Percentiles rank a stretch among this genome's conserved stretches.
phyloP scores from a whole-genome alignment of 2,888 invertebrate species.

The Eurytoma adleriae region DNA sequence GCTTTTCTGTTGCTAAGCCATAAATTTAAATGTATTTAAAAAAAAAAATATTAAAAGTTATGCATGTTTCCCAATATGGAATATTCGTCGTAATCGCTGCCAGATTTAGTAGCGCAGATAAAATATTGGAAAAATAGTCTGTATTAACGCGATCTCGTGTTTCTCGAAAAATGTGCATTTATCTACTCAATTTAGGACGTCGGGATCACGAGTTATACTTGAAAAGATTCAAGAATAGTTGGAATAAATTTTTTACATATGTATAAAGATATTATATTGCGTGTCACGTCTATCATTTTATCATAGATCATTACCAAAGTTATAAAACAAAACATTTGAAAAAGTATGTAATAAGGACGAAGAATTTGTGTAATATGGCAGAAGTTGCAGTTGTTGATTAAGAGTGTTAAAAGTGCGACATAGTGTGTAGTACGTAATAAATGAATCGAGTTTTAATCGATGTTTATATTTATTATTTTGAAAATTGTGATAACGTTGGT shows the following conservation, averaged over 20 bases:
- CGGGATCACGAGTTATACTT: not conserved
- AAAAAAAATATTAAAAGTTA: conserved; percentile 1
- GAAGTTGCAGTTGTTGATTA: not conserved
- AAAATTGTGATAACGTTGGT: no score
- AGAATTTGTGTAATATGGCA: no score
- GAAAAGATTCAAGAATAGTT: conserved; percentile 31
- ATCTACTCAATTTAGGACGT: conserved; percentile 11
- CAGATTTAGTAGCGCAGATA: not conserved
- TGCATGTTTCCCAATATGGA: conserved; percentile 16
- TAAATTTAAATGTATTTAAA: not conserved
- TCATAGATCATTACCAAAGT: conserved; percentile 40
- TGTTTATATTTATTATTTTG: no score
- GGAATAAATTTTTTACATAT: conserved; percentile 48
- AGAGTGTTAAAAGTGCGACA: no score
- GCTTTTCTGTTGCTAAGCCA: not conserved
- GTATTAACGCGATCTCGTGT: not conserved
- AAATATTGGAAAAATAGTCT: not conserved
- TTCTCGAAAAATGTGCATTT: conserved; percentile 23
- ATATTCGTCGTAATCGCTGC: conserved; percentile 25
- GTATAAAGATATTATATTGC: conserved; percentile 18
- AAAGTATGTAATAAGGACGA: not conserved
- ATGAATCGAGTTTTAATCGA: no score
- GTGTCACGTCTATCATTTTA: conserved; percentile 38
- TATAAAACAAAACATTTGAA: conserved; percentile 21
- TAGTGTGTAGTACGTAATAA: no score